These are phyloP conservation scores for Ecdyonurus torrentis DNA, from an alignment of 2,888 invertebrate genomes.

Conservation along the genomic window DNA sequence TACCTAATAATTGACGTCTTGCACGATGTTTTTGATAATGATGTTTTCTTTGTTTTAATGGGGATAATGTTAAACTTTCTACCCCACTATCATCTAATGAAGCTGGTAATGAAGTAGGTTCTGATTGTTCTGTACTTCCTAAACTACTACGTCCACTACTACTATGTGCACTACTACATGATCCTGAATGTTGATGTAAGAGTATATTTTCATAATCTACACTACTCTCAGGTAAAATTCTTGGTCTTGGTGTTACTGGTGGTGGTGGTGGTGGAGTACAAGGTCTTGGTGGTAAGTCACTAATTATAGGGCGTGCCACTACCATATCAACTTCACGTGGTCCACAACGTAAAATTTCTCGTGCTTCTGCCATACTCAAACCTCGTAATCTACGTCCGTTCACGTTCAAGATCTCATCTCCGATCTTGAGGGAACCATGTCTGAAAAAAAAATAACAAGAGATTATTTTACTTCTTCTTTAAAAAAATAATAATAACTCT, in stretches of 20 bases:
- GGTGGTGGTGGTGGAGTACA: not conserved
- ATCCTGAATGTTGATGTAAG: constrained; percentile 14
- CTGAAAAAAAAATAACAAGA: constrained; percentile 24
- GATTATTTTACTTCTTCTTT: too few relatives aligned
- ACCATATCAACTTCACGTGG: constrained; percentile 16
- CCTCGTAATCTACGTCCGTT: constrained; percentile 51
- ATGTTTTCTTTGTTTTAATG: not conserved
- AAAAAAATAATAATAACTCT: too few relatives aligned
- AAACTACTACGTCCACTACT: constrained; percentile 20
- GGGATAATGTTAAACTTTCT: constrained; percentile 6
- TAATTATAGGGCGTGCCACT: constrained; percentile 11
- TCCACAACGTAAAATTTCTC: constrained; percentile 35
- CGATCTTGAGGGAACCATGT: constrained; percentile 45
- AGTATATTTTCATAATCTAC: constrained; percentile 51
- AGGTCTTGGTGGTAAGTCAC: not conserved
- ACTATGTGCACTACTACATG: constrained; percentile 5
- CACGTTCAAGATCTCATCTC: constrained; percentile 55
- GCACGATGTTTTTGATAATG: constrained; percentile 1
- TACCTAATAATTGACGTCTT: not conserved
- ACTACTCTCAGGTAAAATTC: constrained; percentile 42
- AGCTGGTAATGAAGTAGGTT: not conserved
- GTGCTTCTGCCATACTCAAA: constrained; percentile 44
- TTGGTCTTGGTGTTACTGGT: not conserved
- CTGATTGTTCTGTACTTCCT: constrained; percentile 3
- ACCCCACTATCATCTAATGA: not conserved